Evolutionary conservation across 2,888 invertebrate genomes (phyloP).

Genomic region (Unio pictorum): DNA sequence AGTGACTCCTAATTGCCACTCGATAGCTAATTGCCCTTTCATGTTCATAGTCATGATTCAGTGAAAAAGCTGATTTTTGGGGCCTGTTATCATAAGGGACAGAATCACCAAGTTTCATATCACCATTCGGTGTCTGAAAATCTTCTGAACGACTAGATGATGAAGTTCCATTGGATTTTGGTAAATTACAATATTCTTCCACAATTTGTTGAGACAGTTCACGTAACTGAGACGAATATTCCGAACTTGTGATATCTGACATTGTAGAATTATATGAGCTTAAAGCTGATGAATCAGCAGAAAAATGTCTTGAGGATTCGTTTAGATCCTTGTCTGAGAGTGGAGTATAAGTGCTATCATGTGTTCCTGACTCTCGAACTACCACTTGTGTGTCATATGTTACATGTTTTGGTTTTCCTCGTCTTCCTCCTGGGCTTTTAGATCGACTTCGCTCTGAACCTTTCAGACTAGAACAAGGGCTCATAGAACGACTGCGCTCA

Average conservation of each 20-base stretch:
- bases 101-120: slow-evolving; percentile 1
- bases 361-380: slow-evolving; percentile 52
- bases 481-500: slow-evolving; percentile 55
- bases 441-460: slow-evolving; percentile 46
- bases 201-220: slow-evolving; percentile 58
- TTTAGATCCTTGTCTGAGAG: slow-evolving; percentile 35
- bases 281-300: slow-evolving; percentile 17
- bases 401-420: slow-evolving; percentile 51
- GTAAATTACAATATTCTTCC: slow-evolving; percentile 44
- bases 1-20: slow-evolving; percentile 50
- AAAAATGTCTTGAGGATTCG: slow-evolving; percentile 16
- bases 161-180: slow-evolving; percentile 11
- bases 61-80: slow-evolving; percentile 7
- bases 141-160: slow-evolving; percentile 13
- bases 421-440: slow-evolving; percentile 43
- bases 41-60: slow-evolving; percentile 54
- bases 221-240: slow-evolving; percentile 52
- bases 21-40: slow-evolving; percentile 57
- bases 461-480: slow-evolving; percentile 53
- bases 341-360: slow-evolving; percentile 32
- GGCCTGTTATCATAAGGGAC: slow-evolving; percentile 15
- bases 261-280: slow-evolving; percentile 17
- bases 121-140: slow-evolving; percentile 28
- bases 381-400: slow-evolving; percentile 59
- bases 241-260: slow-evolving; percentile 35